Evolutionary conservation across 2,113 vertebrate species (phyloP).

Genomic region (Platycercus adscitus): DNA sequence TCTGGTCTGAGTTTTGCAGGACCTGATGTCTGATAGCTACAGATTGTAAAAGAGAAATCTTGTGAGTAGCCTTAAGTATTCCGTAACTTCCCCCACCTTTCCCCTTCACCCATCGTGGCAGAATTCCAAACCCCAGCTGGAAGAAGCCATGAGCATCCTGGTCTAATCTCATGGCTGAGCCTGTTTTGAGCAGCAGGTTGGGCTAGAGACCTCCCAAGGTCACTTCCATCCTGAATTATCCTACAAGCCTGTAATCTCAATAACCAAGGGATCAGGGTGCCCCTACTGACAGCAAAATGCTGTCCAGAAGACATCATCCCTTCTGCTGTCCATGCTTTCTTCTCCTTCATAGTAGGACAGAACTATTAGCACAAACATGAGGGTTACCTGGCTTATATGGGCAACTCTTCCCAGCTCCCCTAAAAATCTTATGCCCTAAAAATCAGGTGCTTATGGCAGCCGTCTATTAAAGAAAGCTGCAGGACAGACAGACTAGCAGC

Average conservation of each 20-base stretch:
- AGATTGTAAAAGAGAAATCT: not conserved
- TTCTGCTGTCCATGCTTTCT: not conserved
- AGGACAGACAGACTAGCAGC: not conserved
- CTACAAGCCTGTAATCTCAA: not conserved
- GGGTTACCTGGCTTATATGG: not conserved
- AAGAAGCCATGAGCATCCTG: not conserved
- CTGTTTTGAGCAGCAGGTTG: not conserved
- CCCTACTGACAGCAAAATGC: not conserved
- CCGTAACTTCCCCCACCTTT: not conserved
- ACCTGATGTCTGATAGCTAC: not conserved
- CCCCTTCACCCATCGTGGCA: accelerated
- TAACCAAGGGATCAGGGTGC: not conserved
- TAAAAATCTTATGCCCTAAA: not conserved
- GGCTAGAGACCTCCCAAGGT: not conserved
- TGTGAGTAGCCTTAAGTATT: not conserved
- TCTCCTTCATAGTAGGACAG: not conserved
- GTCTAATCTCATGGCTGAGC: not conserved
- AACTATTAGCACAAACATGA: not conserved
- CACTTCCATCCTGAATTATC: not conserved
- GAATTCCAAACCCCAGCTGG: not conserved
- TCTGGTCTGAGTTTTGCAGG: not conserved
- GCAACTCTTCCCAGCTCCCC: not conserved
- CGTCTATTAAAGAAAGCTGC: not conserved
- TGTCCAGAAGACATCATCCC: not conserved
- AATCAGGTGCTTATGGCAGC: not conserved